These are phyloP conservation scores for Aphaenogaster rudis DNA, from an alignment of 1,140 invertebrate genomes.

Conservation along the genomic window DNA sequence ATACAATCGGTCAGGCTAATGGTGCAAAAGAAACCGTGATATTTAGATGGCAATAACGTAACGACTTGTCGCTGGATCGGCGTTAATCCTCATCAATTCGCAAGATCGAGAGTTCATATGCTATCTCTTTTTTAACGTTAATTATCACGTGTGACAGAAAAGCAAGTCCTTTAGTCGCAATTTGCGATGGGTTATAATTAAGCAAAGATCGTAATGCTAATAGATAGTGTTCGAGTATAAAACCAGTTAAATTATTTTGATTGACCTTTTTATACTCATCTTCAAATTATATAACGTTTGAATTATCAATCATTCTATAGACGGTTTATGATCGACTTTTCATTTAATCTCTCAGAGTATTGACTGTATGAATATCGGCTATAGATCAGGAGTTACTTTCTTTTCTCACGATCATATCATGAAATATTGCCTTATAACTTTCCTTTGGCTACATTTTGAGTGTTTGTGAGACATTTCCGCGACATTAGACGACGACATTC, in stretches of 20 bases:
- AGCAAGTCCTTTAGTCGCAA: background rate
- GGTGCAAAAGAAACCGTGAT: conserved; percentile 42
- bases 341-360: background rate
- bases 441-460: background rate
- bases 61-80: background rate
- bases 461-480: background rate
- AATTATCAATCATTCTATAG: conserved; percentile 6
- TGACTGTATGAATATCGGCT: background rate
- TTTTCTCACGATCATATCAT: conserved; percentile 6
- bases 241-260: background rate
- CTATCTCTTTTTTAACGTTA: background rate
- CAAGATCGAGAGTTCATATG: background rate
- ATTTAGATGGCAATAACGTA: conserved; percentile 31
- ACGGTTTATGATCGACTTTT: conserved; percentile 23
- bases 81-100: background rate
- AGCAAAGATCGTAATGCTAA: background rate
- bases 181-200: conserved; percentile 17
- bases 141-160: background rate
- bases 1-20: conserved; percentile 54
- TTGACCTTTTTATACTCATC: conserved; percentile 9
- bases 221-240: background rate
- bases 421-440: background rate
- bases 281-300: conserved; percentile 20
- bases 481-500: background rate
- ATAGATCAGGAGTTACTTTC: conserved; percentile 3